A percentile compares a stretch with the other conserved stretches of the same genome.
phyloP scores from a whole-genome alignment of 2,113 vertebrate genomes.

The Oriolus oriolus region DNA sequence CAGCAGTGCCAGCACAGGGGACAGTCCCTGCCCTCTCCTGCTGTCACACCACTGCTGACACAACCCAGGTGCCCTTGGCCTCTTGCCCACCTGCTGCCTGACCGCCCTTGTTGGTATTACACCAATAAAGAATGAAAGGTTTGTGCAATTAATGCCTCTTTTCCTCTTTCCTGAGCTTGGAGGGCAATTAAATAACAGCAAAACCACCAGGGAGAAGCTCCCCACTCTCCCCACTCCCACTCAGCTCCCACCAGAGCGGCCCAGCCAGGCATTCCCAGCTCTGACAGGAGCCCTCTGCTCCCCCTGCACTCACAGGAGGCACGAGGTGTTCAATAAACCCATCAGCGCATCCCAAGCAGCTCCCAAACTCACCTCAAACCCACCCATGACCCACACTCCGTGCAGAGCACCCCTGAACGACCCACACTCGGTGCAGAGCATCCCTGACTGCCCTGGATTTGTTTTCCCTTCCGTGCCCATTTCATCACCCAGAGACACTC shows the following conservation, averaged over 20 bases:
- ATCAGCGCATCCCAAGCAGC: neutral
- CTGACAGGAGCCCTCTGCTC: neutral
- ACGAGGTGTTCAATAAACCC: neutral
- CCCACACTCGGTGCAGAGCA: neutral
- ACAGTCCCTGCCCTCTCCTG: neutral
- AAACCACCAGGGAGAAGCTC: neutral
- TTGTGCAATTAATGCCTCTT: neutral
- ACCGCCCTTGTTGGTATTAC: neutral
- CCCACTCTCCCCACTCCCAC: no score
- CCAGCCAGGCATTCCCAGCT: neutral
- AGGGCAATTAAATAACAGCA: neutral
- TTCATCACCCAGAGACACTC: neutral
- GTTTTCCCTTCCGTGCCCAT: neutral
- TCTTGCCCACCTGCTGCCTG: neutral
- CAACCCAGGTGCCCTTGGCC: neutral
- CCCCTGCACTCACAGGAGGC: fast-evolving
- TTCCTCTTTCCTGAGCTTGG: neutral
- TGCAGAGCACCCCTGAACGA: neutral
- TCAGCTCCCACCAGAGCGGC: neutral
- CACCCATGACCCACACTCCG: neutral
- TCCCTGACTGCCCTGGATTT: neutral
- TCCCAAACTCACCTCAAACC: neutral
- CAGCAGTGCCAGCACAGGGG: neutral
- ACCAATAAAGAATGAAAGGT: neutral
- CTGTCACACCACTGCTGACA: neutral